Base-by-base conservation (phyloP, 2,113 vertebrate genomes). In the Barnardius zonarius region DNA sequence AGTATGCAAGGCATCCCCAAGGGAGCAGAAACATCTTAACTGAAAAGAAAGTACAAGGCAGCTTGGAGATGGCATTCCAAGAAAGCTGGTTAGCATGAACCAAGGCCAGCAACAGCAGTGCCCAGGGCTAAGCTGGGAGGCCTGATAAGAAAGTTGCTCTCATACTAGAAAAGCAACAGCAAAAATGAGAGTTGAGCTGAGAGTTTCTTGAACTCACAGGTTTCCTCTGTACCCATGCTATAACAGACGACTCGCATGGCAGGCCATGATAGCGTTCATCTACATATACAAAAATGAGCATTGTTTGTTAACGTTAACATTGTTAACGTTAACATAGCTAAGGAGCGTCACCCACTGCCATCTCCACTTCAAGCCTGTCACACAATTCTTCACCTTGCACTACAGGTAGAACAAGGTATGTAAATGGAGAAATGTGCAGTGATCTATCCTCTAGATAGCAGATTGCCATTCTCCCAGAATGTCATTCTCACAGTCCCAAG, bases 371-470 rank as follows among this genome's bases (percentile, higher is more conserved):
- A 51, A 39, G 43, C 11, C 48, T 39, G 39, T 12, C 67, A 55
- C 54, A 9, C 14, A 46, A 13, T 10, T 8, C 35, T 54, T 5
- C 62, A 30, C 12, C 30, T 57, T 10, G 31, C 74, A 12, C 31
- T 12, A 41, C 25, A 48, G n/a, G 37, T 63, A 66, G n/a, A 57
- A 44, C 35, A 18, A 63, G 19, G 28, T 7, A 15, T 10, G 35
- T 39, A 43, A n/a, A 14, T 0, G 0, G 27, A 55, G 33, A 31
- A 41, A 37, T 0, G 4, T 5, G 12, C 33, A 75, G 70, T 1
- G 5, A 11, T 9, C 27, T 17, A 18, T 37, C 51, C 8, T n/a
- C 25, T 27, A 33, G 25, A 62, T 28, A 41, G 66, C 25, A 13
- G 51, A 22, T 1, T 12, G 20, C 20, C 33, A n/a, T 59, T n/a